Conservation (phyloP, 1,140 invertebrate genomes). For the Ditylenchus dipsaci region DNA sequence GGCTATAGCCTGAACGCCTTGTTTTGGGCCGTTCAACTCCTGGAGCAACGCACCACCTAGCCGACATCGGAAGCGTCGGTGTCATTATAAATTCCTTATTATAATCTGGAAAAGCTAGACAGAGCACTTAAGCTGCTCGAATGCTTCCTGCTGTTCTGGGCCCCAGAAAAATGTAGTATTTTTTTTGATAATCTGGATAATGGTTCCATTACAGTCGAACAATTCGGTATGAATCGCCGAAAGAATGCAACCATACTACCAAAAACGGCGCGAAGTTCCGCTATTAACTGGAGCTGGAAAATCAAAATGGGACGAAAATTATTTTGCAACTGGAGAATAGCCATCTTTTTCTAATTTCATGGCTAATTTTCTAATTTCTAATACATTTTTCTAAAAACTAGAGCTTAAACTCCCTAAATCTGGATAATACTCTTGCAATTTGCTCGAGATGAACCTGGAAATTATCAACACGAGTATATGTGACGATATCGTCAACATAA, state of each 20-base stretch:
- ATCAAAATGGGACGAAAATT: conserved; percentile 29
- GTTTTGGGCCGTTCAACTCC: background rate
- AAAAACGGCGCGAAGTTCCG: conserved; percentile 49
- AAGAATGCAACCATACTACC: conserved; percentile 36
- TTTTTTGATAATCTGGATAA: conserved; percentile 15
- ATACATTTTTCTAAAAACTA: conserved; percentile 9
- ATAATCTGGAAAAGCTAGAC: conserved; percentile 22
- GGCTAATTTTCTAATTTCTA: conserved; percentile 39
- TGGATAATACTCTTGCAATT: no score
- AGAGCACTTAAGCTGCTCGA: conserved; percentile 15
- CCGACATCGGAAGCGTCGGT: conserved; percentile 24
- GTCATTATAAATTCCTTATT: conserved; percentile 17
- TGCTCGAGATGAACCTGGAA: conserved; percentile 3
- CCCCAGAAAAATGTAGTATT: conserved; percentile 19
- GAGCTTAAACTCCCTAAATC: conserved; percentile 13
- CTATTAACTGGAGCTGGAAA: conserved; percentile 41
- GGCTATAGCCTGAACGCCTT: conserved; percentile 11
- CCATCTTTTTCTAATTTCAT: conserved; percentile 47
- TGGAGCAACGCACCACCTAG: conserved; percentile 17
- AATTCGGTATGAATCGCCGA: conserved; percentile 3
- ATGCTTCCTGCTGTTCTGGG: conserved; percentile 12
- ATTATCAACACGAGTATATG: conserved; percentile 15
- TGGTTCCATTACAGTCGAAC: conserved; percentile 15
- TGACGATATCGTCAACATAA: background rate
- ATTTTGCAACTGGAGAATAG: conserved; percentile 40